These are phyloP conservation scores for Aegotheles bennettii DNA, from an alignment of 2,113 vertebrate species.

Conservation along the genomic window DNA sequence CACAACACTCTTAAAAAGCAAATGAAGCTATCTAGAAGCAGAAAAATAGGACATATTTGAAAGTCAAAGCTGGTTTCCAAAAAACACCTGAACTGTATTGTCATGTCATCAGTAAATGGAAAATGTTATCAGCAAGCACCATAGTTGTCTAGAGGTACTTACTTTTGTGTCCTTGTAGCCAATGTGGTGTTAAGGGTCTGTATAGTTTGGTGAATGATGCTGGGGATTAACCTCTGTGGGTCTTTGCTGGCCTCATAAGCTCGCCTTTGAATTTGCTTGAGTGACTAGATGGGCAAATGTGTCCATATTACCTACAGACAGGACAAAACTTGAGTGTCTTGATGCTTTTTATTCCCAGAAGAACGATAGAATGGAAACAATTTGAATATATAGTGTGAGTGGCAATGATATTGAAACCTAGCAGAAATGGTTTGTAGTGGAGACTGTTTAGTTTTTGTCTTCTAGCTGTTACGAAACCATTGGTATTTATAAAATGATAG, in stretches of 20 bases:
- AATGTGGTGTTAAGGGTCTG: not conserved
- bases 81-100: not conserved
- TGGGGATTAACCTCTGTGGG: not conserved
- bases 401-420: not conserved
- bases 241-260: not conserved
- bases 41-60: not conserved
- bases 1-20: not conserved
- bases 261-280: not conserved
- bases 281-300: not conserved
- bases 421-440: not conserved
- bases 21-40: not conserved
- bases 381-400: not conserved
- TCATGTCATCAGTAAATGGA: not conserved
- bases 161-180: not conserved
- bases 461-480: not conserved
- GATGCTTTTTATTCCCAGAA: not conserved
- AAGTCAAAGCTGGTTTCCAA: not conserved
- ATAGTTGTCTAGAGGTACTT: not conserved
- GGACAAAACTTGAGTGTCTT: not conserved
- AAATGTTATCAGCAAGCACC: not conserved
- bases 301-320: not conserved
- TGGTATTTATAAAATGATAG: not conserved
- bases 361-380: not conserved
- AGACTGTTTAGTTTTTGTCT: not conserved
- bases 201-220: not conserved